phyloP scores from a whole-genome alignment of 2,888 invertebrate genomes.

The Volucella zonaria region DNA sequence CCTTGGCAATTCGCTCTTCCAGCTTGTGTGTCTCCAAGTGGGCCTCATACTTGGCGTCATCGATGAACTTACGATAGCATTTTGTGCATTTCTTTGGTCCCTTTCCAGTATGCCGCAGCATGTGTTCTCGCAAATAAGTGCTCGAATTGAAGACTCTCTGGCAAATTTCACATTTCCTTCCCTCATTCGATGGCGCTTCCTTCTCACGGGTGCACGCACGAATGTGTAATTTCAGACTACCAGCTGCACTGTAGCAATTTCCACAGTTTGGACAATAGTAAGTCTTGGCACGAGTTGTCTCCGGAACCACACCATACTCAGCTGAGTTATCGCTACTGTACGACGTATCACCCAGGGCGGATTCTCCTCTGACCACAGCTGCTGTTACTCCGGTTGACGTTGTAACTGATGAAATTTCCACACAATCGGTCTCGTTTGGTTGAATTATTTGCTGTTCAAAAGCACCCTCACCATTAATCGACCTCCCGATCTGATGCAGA shows the following conservation, averaged over 20 bases:
- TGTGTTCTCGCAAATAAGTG: slow-evolving; percentile 81
- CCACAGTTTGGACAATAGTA: slow-evolving; percentile 82
- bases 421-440: slow-evolving; percentile 53
- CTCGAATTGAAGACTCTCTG: slow-evolving; percentile 81
- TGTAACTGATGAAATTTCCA: slow-evolving; percentile 37
- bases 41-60: slow-evolving; percentile 79
- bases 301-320: slow-evolving; percentile 65
- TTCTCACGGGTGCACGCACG: slow-evolving; percentile 81
- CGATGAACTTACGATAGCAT: slow-evolving; percentile 81
- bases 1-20: slow-evolving; percentile 80
- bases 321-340: slow-evolving; percentile 66
- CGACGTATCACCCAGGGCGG: slow-evolving; percentile 31
- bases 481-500: slow-evolving; percentile 73
- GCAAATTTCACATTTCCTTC: slow-evolving; percentile 81
- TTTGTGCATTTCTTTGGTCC: slow-evolving; percentile 81
- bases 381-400: slow-evolving; percentile 76
- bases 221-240: slow-evolving; percentile 81
- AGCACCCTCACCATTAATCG: slow-evolving; percentile 72
- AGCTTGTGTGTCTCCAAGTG: slow-evolving; percentile 81
- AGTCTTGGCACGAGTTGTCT: slow-evolving; percentile 77
- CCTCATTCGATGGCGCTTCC: slow-evolving; percentile 79
- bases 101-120: slow-evolving; percentile 81
- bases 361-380: not conserved
- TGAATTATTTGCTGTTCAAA: slow-evolving; percentile 80
- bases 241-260: slow-evolving; percentile 82